Percentiles rank a stretch among this genome's conserved stretches.
Conservation (phyloP, 2,797 vertebrate species). For the Microctenopoma steveboyesi region DNA sequence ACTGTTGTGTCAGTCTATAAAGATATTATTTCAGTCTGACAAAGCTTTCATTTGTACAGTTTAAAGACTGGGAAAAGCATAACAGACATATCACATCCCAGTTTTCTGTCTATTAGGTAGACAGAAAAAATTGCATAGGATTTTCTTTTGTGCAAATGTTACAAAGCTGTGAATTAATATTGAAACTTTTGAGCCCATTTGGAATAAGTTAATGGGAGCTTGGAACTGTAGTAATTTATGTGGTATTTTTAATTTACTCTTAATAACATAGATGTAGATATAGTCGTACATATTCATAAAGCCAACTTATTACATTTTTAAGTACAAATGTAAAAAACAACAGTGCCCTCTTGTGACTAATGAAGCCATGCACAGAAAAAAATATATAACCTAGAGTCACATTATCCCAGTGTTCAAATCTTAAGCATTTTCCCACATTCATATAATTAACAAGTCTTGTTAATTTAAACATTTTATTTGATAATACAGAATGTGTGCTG, state of each 20-base stretch:
- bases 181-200: neutral
- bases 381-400: neutral
- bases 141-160: neutral
- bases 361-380: constrained; percentile 11
- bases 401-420: neutral
- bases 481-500: constrained; percentile 5
- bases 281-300: neutral
- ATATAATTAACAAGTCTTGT: neutral
- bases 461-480: constrained; percentile 19
- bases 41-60: constrained; percentile 11
- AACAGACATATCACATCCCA: constrained; percentile 9
- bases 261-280: neutral
- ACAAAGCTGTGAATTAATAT: neutral
- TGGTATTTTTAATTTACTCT: neutral
- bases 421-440: neutral
- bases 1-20: neutral
- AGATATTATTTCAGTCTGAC: neutral
- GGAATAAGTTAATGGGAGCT: neutral
- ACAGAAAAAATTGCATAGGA: too few relatives aligned
- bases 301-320: too few relatives aligned
- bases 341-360: constrained; percentile 67
- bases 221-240: neutral
- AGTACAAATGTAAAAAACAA: constrained; percentile 19
- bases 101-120: neutral
- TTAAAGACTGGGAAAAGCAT: neutral